Conservation (phyloP, 2,797 vertebrate genomes). For the Coreius guichenoti region DNA sequence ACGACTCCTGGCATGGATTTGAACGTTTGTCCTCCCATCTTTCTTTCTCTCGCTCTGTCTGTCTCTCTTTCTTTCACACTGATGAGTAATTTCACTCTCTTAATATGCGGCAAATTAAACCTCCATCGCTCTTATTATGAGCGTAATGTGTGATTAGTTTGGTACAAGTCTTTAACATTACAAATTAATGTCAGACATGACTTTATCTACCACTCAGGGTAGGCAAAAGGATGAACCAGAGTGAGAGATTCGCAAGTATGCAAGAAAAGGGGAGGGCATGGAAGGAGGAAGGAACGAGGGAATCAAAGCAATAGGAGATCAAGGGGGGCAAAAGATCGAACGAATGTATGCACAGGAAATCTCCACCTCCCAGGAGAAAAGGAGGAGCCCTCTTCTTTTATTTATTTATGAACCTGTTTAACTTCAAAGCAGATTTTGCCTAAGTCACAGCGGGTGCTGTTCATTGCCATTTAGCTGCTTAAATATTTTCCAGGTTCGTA, state of each 20-base stretch:
- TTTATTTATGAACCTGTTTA: constrained; percentile 65
- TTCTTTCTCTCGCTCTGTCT: constrained; percentile 19
- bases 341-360: constrained; percentile 42
- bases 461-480: constrained; percentile 60
- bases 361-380: constrained; percentile 45
- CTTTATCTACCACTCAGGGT: constrained; percentile 36
- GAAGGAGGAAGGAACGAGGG: constrained; percentile 16
- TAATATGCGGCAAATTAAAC: constrained; percentile 61
- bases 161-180: constrained; percentile 55
- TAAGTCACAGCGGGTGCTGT: constrained; percentile 43
- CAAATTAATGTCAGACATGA: constrained; percentile 61
- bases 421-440: constrained; percentile 64
- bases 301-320: constrained; percentile 30
- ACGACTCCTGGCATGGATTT: background rate
- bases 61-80: constrained; percentile 15
- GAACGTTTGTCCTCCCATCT: constrained; percentile 18
- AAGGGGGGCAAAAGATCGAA: constrained; percentile 17
- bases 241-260: background rate
- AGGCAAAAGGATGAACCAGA: constrained; percentile 3
- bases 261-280: background rate
- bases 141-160: constrained; percentile 55
- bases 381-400: constrained; percentile 53
- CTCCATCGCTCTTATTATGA: constrained; percentile 47
- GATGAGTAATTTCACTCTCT: constrained; percentile 54
- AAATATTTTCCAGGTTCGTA: constrained; percentile 55